These are phyloP conservation scores for Anoplophora glabripennis DNA, from an alignment of 1,140 invertebrate genomes.

Conservation along the genomic window DNA sequence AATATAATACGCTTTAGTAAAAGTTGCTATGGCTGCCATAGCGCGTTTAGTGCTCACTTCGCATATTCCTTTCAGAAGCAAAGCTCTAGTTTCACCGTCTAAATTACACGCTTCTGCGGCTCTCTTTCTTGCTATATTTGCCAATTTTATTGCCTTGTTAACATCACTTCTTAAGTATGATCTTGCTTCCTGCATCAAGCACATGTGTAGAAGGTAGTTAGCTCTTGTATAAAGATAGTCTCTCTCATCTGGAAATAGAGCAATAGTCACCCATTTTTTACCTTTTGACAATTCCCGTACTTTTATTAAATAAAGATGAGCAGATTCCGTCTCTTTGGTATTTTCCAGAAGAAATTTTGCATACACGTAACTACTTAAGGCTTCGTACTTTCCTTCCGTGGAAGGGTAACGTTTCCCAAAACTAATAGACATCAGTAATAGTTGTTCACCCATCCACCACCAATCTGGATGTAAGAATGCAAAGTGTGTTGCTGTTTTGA, in stretches of 20 bases:
- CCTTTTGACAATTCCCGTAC: constrained; percentile 39
- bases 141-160: constrained; percentile 49
- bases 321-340: constrained; percentile 42
- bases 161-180: constrained; percentile 41
- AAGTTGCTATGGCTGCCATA: constrained; percentile 51
- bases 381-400: constrained; percentile 50
- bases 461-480: constrained; percentile 53
- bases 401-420: constrained; percentile 48
- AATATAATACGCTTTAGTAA: constrained; percentile 51
- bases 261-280: constrained; percentile 45
- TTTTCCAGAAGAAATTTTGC: constrained; percentile 56
- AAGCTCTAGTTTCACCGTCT: constrained; percentile 50
- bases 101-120: constrained; percentile 52
- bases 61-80: constrained; percentile 51
- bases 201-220: constrained; percentile 51
- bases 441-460: constrained; percentile 58
- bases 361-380: constrained; percentile 54
- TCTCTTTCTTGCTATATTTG: constrained; percentile 51
- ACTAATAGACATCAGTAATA: constrained; percentile 51
- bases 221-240: constrained; percentile 51
- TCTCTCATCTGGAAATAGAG: constrained; percentile 20
- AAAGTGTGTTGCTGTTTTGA: constrained; percentile 51
- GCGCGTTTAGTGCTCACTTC: constrained; percentile 50
- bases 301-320: constrained; percentile 39
- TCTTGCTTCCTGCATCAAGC: constrained; percentile 50